Evolutionary conservation across 1,140 invertebrate species (phyloP), one percentile per base, ranked within the genome.

Genomic region (Carcinoscorpius rotundicauda): DNA sequence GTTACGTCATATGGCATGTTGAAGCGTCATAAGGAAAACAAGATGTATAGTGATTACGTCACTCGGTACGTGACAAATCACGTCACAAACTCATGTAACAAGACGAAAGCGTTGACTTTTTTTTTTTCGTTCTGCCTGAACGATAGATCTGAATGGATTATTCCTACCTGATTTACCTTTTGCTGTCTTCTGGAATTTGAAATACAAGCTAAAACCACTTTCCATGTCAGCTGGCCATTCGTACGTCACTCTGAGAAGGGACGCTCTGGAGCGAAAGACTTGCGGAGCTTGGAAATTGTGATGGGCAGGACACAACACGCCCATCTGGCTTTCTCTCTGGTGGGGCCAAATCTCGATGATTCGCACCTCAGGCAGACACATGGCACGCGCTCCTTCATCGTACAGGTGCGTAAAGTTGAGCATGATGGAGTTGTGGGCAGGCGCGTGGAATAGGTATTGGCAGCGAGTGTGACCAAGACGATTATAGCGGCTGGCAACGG

Each of bases 321-420:
- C 56, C 56, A 57, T 57, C 4, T 10, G 56, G 9, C 48, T 57
- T 57, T 57, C 56, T 10, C 48, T 10, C n/a, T 29, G 10, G 48
- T 29, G n/a, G n/a, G 56, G 56, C 48, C 56, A 29, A 11, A 57
- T 5, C 48, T 57, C 56, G n/a, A 29, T 29, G n/a, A 57, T 57
- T 29, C 56, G n/a, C 48, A 57, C 56, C 48, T 57, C 56, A 57
- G 56, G 56, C 10, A 57, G 56, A 57, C 56, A 57, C n/a, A 11
- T 57, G 9, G 56, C 10, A 29, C 29, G 29, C 9, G 56, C 56
- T 11, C 10, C 10, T 57, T 57, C 56, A 11, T 57, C 56, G 48
- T 57, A 57, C n/a, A 57, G 56, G 4, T 29, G 56, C n/a, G 56
- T 57, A 57, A 57, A 57, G 8, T 57, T 57, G n/a, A 57, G 48